Base-by-base conservation (phyloP, 2,113 vertebrate species). In the Bubalus kerabau region DNA sequence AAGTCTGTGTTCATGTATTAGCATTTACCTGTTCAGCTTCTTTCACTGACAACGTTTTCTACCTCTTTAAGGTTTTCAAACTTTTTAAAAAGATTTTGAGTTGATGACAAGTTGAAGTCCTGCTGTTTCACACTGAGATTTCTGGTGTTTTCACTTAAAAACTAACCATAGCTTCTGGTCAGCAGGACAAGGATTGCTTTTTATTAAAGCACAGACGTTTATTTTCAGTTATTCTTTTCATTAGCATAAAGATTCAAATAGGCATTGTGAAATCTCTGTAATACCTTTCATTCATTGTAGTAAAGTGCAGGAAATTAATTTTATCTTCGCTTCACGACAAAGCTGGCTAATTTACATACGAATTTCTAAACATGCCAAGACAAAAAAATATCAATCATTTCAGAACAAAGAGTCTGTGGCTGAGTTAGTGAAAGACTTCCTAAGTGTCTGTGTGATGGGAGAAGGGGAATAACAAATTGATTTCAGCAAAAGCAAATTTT, bases 401-500 rank as follows among this genome's bases (percentile, higher is more conserved):
- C 96, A 96, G 94, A 98, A 98, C 95, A 98, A 78, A 98, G 36
- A 84, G n/a, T 97, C 81, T 97, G 93, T 10, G 28, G 59, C 64
- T 93, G 64, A 97, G 89, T 95, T 96, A 95, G 91, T 90, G 80
- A 97, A 97, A 97, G 93, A 90, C 95, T 97, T 94, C 96, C 91
- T 84, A 81, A 85, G 60, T 93, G 56, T 91, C 87, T 97, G 50
- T 62, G 78, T 86, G 54, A 96, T 13, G n/a, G 56, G 95, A 95
- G 82, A 98, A 86, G 56, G 93, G 85, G 64, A 98, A 56, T 95
- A 97, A 80, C 84, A 98, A 98, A 98, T 0, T 96, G 80, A 98
- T 96, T 98, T 98, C 92, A 95, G 94, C 32, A 80, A 98, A 97
- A 97, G 91, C 12, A 90, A 95, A 98, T 98, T 98, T 87, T 99